Percentiles rank a stretch among this genome's conserved stretches.
Conservation (phyloP, 2,113 vertebrate species). For the Spea multiplicata region DNA sequence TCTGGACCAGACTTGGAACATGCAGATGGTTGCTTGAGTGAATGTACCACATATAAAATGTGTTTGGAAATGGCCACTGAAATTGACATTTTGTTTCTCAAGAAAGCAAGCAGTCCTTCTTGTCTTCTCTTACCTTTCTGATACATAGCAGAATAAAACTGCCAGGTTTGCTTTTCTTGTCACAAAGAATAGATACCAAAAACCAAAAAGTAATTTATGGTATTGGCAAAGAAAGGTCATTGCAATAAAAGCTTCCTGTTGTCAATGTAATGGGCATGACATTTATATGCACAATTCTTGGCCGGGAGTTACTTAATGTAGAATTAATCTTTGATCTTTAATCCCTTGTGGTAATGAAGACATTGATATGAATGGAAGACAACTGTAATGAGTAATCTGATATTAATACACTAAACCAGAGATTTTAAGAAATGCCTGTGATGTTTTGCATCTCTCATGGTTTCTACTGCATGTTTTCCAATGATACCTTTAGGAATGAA, state of each 20-base stretch:
- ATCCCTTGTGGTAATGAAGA: conserved; percentile 40
- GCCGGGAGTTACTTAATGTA: conserved; percentile 32
- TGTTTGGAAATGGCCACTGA: too few relatives aligned
- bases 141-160: conserved; percentile 5
- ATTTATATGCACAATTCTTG: conserved; percentile 35
- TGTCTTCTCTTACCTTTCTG: not conserved
- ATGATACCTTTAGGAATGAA: too few relatives aligned
- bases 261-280: conserved; percentile 35
- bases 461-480: too few relatives aligned
- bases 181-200: not conserved
- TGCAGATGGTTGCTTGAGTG: too few relatives aligned
- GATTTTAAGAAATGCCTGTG: conserved; percentile 11
- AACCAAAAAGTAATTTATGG: conserved; percentile 1
- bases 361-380: conserved; percentile 33
- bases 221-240: conserved; percentile 32
- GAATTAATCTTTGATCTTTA: conserved; percentile 43
- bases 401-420: conserved; percentile 16
- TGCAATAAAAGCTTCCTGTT: conserved; percentile 37
- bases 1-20: too few relatives aligned
- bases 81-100: too few relatives aligned
- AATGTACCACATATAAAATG: too few relatives aligned
- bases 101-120: too few relatives aligned
- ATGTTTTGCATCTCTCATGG: not conserved
- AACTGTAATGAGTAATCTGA: conserved; percentile 22
- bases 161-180: conserved; percentile 25